These are phyloP conservation scores for Sinopyrophorus schimmeli DNA, from an alignment of 2,888 invertebrate genomes.

Conservation along the genomic window DNA sequence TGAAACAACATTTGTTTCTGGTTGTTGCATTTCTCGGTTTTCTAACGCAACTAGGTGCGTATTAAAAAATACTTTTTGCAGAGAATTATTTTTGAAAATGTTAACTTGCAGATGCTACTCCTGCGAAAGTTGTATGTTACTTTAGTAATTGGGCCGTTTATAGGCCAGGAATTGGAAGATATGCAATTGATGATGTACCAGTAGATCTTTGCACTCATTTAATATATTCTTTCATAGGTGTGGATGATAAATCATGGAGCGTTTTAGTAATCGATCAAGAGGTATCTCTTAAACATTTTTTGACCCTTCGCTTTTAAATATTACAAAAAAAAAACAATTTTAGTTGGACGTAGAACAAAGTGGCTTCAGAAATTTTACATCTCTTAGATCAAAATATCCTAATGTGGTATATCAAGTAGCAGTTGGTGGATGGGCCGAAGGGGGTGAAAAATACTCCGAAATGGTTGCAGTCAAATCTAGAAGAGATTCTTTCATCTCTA, in stretches of 20 bases:
- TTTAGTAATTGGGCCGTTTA: slow-evolving; percentile 86
- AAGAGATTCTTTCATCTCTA: slow-evolving; percentile 72
- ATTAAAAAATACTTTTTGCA: slow-evolving; percentile 10
- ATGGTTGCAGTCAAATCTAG: slow-evolving; percentile 74
- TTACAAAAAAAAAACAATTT: too few species aligned
- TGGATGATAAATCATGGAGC: slow-evolving; percentile 76
- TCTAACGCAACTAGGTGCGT: too few species aligned
- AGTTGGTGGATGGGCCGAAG: slow-evolving; percentile 90
- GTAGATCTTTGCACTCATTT: slow-evolving; percentile 82
- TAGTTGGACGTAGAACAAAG: slow-evolving; percentile 73
- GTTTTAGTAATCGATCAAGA: slow-evolving; percentile 81
- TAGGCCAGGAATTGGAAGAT: slow-evolving; percentile 78
- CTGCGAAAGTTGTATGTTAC: slow-evolving; percentile 62
- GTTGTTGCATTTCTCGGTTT: too few species aligned
- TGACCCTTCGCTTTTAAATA: slow-evolving; percentile 14
- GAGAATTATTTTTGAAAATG: too few species aligned
- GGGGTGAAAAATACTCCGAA: slow-evolving; percentile 82
- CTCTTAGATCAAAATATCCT: slow-evolving; percentile 70
- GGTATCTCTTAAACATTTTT: slow-evolving; percentile 52
- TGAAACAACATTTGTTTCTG: too few species aligned
- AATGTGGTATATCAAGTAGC: slow-evolving; percentile 77
- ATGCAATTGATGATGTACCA: slow-evolving; percentile 83
- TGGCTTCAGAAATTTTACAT: slow-evolving; percentile 81
- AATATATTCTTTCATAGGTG: slow-evolving; percentile 87
- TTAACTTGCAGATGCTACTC: too few species aligned